phyloP scores from a whole-genome alignment of 2,888 invertebrate genomes.

The Cyaniris semiargus region DNA sequence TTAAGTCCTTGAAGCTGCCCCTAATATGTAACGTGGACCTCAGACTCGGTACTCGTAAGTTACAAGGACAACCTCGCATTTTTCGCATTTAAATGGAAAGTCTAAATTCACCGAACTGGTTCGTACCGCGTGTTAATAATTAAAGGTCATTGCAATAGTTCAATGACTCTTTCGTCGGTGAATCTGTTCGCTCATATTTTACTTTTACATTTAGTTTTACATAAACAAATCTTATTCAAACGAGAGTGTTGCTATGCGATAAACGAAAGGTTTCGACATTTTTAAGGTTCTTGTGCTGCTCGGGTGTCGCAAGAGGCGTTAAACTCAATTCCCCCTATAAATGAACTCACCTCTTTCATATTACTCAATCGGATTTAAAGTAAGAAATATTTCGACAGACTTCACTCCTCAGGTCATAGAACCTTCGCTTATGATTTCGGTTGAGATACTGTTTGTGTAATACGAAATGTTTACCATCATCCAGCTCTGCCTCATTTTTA shows the following conservation, averaged over 20 bases:
- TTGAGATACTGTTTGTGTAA: constrained; percentile 1
- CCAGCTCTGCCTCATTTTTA: background rate
- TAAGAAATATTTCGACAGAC: background rate
- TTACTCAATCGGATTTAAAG: constrained; percentile 16
- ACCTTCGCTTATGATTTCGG: constrained; percentile 17
- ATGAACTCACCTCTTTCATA: constrained; percentile 8
- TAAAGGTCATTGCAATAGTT: constrained; percentile 30
- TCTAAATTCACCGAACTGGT: constrained; percentile 35
- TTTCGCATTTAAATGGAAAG: constrained; percentile 30
- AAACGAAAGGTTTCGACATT: background rate
- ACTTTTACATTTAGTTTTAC: background rate
- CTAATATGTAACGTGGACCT: background rate
- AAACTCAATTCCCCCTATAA: constrained; percentile 12
- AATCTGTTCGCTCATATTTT: constrained; percentile 24
- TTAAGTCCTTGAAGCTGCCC: background rate
- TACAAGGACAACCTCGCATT: background rate
- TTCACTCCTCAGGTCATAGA: constrained; percentile 22
- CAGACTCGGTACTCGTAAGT: background rate
- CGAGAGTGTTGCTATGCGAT: background rate
- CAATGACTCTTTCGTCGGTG: constrained; percentile 23
- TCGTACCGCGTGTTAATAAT: constrained; percentile 27
- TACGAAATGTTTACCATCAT: background rate
- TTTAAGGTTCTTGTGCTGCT: background rate
- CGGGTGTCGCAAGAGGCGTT: constrained; percentile 10
- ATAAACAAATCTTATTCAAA: constrained; percentile 14